Evolutionary conservation across 2,888 invertebrate genomes (phyloP).

Genomic region (Ophioninae sp.): DNA sequence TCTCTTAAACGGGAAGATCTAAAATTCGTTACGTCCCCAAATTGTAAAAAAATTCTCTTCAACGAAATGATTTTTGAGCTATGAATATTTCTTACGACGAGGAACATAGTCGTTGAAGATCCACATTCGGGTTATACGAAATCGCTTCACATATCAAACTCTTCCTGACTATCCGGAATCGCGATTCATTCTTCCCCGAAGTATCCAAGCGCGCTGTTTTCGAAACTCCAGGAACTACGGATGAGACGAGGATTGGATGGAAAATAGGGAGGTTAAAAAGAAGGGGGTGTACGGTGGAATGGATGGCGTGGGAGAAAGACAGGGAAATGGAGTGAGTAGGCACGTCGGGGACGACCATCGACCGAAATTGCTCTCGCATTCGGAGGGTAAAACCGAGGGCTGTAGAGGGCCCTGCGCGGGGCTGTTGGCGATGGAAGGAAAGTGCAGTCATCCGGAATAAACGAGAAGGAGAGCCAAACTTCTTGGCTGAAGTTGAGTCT

Average conservation of each 20-base stretch:
- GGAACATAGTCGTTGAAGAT: background rate
- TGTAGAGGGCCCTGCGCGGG: conserved; percentile 66
- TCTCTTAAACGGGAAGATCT: too few relatives aligned
- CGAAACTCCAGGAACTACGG: conserved; percentile 46
- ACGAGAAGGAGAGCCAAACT: conserved; percentile 80
- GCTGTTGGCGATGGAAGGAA: conserved; percentile 77
- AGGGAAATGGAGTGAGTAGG: conserved; percentile 45
- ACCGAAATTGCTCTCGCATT: conserved; percentile 75
- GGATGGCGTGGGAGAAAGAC: conserved; percentile 31
- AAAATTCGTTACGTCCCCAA: too few relatives aligned
- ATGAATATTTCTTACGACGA: background rate
- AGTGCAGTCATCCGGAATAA: conserved; percentile 81
- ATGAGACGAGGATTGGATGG: conserved; percentile 43
- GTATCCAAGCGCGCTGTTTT: conserved; percentile 38
- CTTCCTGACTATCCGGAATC: conserved; percentile 14
- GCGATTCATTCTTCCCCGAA: conserved; percentile 29
- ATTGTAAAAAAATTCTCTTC: background rate
- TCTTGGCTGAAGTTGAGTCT: conserved; percentile 79
- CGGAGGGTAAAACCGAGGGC: conserved; percentile 56
- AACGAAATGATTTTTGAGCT: background rate
- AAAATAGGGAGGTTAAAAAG: conserved; percentile 19
- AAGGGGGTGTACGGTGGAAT: conserved; percentile 26
- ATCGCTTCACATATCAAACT: conserved; percentile 24
- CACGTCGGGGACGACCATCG: conserved; percentile 69
- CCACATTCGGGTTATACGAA: background rate